phyloP scores from a whole-genome alignment of 35 echinoderm and acorn worm genomes.

The Ptychodera flava region DNA sequence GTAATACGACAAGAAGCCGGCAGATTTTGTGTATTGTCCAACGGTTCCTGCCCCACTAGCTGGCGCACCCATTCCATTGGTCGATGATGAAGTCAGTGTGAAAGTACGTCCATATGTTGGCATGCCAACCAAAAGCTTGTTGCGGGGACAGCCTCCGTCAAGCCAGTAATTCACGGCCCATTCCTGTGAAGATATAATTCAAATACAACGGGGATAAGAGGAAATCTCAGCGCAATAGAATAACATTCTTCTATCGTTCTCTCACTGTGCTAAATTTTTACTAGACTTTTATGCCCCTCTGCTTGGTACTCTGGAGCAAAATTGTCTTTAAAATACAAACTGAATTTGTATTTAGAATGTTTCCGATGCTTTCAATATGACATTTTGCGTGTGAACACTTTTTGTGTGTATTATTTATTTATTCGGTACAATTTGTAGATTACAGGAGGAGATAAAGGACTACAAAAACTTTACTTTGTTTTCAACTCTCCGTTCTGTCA shows the following conservation, averaged over 20 bases:
- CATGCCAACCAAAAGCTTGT: conserved; percentile 2
- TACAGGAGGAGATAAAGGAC: too few relatives aligned
- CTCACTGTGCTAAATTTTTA: too few relatives aligned
- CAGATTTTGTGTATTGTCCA: background rate
- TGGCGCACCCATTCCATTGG: conserved; percentile 7
- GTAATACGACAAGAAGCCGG: conserved; percentile 5
- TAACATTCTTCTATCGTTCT: too few relatives aligned
- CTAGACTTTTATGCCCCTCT: background rate
- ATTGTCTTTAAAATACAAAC: background rate
- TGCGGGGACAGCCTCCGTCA: background rate
- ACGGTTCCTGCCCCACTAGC: background rate
- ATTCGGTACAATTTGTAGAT: too few relatives aligned
- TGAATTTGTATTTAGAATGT: background rate
- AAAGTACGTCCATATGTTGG: conserved; percentile 19
- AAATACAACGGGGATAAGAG: too few relatives aligned
- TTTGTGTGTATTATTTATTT: too few relatives aligned
- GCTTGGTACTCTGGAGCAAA: background rate
- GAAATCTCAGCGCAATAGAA: too few relatives aligned
- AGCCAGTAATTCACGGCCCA: conserved; percentile 8
- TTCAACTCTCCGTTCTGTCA: too few relatives aligned
- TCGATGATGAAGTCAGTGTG: background rate
- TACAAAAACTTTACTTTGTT: too few relatives aligned
- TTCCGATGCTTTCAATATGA: background rate
- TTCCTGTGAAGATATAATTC: too few relatives aligned
- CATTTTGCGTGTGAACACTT: too few relatives aligned